Evolutionary conservation across 2,797 vertebrate genomes (phyloP), one percentile per base, ranked within the genome.

Genomic region (Acrossocheilus fasciatus): DNA sequence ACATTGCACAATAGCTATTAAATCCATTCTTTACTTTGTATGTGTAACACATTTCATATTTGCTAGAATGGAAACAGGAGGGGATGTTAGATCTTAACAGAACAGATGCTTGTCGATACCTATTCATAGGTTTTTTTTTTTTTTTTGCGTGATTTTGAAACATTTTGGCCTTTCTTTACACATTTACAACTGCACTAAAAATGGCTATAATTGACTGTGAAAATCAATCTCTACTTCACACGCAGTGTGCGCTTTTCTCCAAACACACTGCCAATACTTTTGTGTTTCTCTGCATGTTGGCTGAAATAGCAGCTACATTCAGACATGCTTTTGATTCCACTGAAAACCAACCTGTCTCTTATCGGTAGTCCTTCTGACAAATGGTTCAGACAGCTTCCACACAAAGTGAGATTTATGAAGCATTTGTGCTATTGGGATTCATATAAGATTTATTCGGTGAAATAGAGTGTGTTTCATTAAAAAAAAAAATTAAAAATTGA

Each of bases 101-200:
- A 87, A 72, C 81, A 88, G 82, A 85, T 84, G 81, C 82, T 74
- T 87, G 79, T 86, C 85, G 77, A 79, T 86, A 83, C 70, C 54
- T 73, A 62, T 82, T 87, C 80, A 39, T 84, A 72, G 83, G 26
- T 66, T 6, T 39, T 39, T 39, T 39, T 39, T 30, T 30, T 83
- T 4, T 52, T 39, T 54, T 75, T 45, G 26, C 62, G 23, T 72
- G 75, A 57, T 78, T 62, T 72, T 50, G 43, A 84, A 81, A 69
- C 45, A 52, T 73, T 85, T 76, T 10, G 59, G 47, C n/a, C 18
- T 73, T 87, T 82, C 75, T 81, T 66, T 85, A 54, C 69, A 72
- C 54, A 64, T 68, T 85, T 82, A 90, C 86, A 82, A 75, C 85
- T 73, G 77, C 64, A 23, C 75, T 43, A 82, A 64, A 87, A 85